Conservation (phyloP, 2,888 invertebrate species). For the Rhamnusium bicolor region DNA sequence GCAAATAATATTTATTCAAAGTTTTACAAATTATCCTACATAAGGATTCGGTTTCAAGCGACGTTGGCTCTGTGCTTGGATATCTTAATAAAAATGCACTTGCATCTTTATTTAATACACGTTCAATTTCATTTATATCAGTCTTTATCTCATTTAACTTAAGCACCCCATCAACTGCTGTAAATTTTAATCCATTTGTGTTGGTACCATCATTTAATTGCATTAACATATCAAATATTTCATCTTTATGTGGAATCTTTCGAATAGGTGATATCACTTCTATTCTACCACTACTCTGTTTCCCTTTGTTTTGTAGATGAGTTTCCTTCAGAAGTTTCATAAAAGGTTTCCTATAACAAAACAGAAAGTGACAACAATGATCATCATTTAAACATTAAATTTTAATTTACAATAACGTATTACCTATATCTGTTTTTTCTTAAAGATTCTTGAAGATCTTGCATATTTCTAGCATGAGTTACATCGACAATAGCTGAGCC, state of each 20-base stretch:
- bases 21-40: slow-evolving; percentile 24
- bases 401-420: neutral
- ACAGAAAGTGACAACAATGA: neutral
- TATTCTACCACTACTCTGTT: slow-evolving; percentile 70
- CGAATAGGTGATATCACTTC: slow-evolving; percentile 75
- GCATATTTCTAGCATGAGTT: slow-evolving; percentile 73
- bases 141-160: slow-evolving; percentile 60
- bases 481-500: slow-evolving; percentile 69
- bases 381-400: neutral
- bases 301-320: slow-evolving; percentile 70
- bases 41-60: slow-evolving; percentile 21
- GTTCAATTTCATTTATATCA: slow-evolving; percentile 60
- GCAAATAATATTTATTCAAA: slow-evolving; percentile 11
- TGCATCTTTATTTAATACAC: slow-evolving; percentile 54
- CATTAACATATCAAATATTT: slow-evolving; percentile 74
- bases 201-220: slow-evolving; percentile 74
- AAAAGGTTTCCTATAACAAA: slow-evolving; percentile 73
- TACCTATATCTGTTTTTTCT: slow-evolving; percentile 73
- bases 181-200: slow-evolving; percentile 68
- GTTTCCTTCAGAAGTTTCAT: slow-evolving; percentile 75
- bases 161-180: slow-evolving; percentile 59
- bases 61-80: slow-evolving; percentile 34
- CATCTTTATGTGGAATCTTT: slow-evolving; percentile 74
- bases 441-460: slow-evolving; percentile 72
- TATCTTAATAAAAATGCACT: slow-evolving; percentile 52